phyloP scores from a whole-genome alignment of 2,888 invertebrate species.

The Helleia helle region DNA sequence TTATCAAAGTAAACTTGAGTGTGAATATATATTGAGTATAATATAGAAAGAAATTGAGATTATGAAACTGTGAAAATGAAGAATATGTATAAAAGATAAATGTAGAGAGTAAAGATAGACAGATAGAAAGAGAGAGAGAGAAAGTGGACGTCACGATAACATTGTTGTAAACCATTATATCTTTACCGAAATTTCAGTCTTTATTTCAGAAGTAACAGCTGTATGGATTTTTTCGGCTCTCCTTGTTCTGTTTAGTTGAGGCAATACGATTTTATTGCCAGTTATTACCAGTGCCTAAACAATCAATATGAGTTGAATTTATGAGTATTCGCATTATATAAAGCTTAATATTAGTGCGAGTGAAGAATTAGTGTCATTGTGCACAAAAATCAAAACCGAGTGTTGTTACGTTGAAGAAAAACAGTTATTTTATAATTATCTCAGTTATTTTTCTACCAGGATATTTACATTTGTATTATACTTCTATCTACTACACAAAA shows the following conservation, averaged over 20 bases:
- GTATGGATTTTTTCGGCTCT: constrained; percentile 58
- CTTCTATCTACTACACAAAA: constrained; percentile 2
- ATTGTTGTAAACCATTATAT: constrained; percentile 23
- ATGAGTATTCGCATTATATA: constrained; percentile 32
- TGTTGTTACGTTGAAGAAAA: constrained; percentile 17
- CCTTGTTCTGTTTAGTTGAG: constrained; percentile 62
- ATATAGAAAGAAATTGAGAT: constrained; percentile 7
- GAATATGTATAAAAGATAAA: neutral
- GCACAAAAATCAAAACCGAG: constrained; percentile 20
- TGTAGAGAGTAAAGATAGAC: neutral
- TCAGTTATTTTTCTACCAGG: constrained; percentile 29
- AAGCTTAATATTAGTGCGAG: constrained; percentile 36
- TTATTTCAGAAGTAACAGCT: constrained; percentile 34
- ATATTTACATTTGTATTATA: neutral
- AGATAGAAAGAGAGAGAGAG: neutral
- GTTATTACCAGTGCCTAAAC: constrained; percentile 58
- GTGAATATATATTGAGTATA: neutral
- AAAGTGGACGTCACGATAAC: constrained; percentile 18
- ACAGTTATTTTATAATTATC: constrained; percentile 43
- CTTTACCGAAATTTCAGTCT: constrained; percentile 49
- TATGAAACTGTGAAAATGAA: neutral
- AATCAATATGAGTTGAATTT: constrained; percentile 46
- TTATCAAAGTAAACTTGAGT: neutral
- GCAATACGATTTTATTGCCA: constrained; percentile 64
- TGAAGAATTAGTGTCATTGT: constrained; percentile 42